Evolutionary conservation across 2,797 vertebrate genomes (phyloP), one percentile per base, ranked within the genome.

Genomic region (Molothrus aeneus): DNA sequence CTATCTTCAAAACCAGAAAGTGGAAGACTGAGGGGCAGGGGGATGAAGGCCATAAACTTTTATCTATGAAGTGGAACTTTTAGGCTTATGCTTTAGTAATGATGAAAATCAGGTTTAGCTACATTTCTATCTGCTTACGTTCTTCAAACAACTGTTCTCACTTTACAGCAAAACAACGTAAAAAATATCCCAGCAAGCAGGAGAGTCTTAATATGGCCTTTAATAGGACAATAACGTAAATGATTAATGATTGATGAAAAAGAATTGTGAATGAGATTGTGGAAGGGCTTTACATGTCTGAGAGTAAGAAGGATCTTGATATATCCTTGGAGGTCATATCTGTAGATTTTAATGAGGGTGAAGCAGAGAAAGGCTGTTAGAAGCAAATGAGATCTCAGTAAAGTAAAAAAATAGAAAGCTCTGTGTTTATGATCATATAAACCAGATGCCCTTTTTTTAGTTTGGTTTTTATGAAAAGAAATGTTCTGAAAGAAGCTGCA

Each of bases 101-200:
- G 86, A 64, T 78, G 80, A 89, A 95, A 95, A 94, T 97, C 93
- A 90, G 73, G 90, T 95, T 96, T 70, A 94, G 80, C 94, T 86
- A 11, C 93, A 92, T 97, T 96, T 95, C 82, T 95, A 0, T 84
- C 69, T 59, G n/a, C 74, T 95, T 84, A 54, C 42, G 43, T 36
- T 73, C 72, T 88, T 96, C 59, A 56, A 80, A 83, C 53, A 94
- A 54, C 53, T 78, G 65, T 29, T 38, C 28, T 92, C 61, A 69
- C 54, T 92, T 86, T 80, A 69, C 42, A 78, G 85, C 9, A 10
- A 65, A 95, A 71, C 29, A 73, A 38, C 69, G 83, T 21, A 43
- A 88, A 80, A 65, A 72, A 47, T 3, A 6, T 54, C 24, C 78
- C 26, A 28, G 69, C 34, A 86, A 91, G 48, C 22, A 53, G 17